Evolutionary conservation across 2,797 vertebrate species (phyloP), one percentile per base, ranked within the genome.

Genomic region (Lepilemur septentrionalis): DNA sequence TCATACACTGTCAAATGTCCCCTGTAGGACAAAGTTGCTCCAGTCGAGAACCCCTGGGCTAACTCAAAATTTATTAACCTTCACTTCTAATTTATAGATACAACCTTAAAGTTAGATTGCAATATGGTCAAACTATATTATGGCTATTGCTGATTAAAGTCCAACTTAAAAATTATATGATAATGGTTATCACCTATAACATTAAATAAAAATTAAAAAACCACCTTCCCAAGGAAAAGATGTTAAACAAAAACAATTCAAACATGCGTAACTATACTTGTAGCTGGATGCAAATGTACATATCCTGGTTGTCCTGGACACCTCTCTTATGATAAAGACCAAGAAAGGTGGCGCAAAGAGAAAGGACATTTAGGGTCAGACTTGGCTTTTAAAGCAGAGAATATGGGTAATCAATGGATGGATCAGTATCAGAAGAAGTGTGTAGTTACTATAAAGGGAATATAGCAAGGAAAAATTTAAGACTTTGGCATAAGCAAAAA

Each of bases 171-270:
- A 91, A 81, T 89, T 41, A 61, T 30, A 72, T 55, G 23, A 43
- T 13, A 69, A 83, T 79, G 15, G 32, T 67, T 20, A 87, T 48
- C 35, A 79, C 23, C 35, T 52, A 46, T 50, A 63, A 72, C 22
- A 79, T 30, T 73, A 72, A 83, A 80, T 73, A 25, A 80, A 89
- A 94, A 89, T 14, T 12, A 6, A 48, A 48, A 59, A 61, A 88
- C 83, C 79, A 28, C 17, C 65, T 79, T 73, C 20, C 50, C 38
- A 75, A 95, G 86, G 70, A 86, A 95, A 79, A 96, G 76, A 48
- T 57, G 13, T 38, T 41, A 80, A 50, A n/a, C 28, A 72, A 91
- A 89, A 78, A 48, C 15, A 38, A 32, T 63, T 20, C 32, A 61
- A 73, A 81, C 15, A 1, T 18, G 10, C 75, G 63, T 59, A 65